phyloP scores from a whole-genome alignment of 2,888 invertebrate genomes.

The Lapara coniferarum region DNA sequence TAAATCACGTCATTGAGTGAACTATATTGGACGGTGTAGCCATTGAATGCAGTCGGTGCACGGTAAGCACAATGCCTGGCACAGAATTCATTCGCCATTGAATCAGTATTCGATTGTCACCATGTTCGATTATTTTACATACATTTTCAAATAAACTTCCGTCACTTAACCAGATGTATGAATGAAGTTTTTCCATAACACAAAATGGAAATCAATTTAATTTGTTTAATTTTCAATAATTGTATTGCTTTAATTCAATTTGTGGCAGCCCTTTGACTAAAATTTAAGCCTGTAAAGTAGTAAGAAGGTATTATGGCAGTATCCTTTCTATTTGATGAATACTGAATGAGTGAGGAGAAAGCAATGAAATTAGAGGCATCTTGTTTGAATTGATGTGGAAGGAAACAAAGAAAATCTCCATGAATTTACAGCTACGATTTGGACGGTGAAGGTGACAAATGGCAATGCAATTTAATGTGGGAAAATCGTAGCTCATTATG shows the following conservation, averaged over 20 bases:
- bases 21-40: conserved; percentile 62
- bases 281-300: conserved; percentile 17
- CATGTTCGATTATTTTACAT: conserved; percentile 60
- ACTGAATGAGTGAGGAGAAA: conserved; percentile 47
- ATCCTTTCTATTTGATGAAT: conserved; percentile 43
- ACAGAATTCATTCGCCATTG: conserved; percentile 67
- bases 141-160: conserved; percentile 34
- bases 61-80: conserved; percentile 66
- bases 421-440: conserved; percentile 34
- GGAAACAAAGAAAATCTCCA: conserved; percentile 58
- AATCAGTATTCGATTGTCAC: conserved; percentile 71
- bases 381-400: conserved; percentile 58
- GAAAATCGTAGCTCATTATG: not conserved
- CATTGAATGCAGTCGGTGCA: conserved; percentile 69
- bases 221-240: not conserved
- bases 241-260: not conserved
- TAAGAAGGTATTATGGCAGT: conserved; percentile 29
- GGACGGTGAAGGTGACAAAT: not conserved
- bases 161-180: not conserved
- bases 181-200: not conserved
- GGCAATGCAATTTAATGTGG: too few relatives aligned
- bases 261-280: not conserved
- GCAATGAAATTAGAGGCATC: conserved; percentile 52
- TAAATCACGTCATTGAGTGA: conserved; percentile 73
- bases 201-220: not conserved